Conservation (phyloP, 2,888 invertebrate genomes). For the Oligia strigilis region DNA sequence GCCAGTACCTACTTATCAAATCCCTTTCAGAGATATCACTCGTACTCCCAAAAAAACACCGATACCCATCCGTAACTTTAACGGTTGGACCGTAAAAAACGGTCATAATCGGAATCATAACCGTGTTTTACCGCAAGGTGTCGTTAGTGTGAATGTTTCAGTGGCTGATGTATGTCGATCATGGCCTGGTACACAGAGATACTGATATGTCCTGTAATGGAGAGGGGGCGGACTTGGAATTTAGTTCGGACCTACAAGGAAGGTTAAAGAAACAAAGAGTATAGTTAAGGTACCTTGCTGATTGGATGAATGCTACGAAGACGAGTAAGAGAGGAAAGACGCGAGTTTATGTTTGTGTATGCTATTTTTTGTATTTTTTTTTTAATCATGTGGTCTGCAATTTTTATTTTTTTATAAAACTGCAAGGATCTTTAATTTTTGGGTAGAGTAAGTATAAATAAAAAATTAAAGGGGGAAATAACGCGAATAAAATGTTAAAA, state of each 20-base stretch:
- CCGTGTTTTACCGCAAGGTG: conserved; percentile 72
- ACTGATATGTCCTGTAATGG: conserved; percentile 77
- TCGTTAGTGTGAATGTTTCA: conserved; percentile 81
- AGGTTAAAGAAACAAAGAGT: background rate
- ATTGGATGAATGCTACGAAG: background rate
- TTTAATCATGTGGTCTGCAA: too few species aligned
- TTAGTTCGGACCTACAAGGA: background rate
- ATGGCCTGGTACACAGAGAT: conserved; percentile 70
- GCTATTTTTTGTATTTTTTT: background rate
- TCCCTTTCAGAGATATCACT: conserved; percentile 22
- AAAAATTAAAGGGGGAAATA: too few species aligned
- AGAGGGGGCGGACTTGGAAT: conserved; percentile 68
- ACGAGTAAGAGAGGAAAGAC: too few species aligned
- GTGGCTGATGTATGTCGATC: conserved; percentile 66
- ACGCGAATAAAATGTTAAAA: too few species aligned
- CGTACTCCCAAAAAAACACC: conserved; percentile 4
- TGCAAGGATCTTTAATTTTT: background rate
- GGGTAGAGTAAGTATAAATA: background rate
- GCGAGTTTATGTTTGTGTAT: too few species aligned
- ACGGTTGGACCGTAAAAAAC: conserved; percentile 58
- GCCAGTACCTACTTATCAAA: conserved; percentile 22
- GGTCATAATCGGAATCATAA: conserved; percentile 74
- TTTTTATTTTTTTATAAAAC: background rate
- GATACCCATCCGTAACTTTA: conserved; percentile 33
- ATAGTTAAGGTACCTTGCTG: background rate